Evolutionary conservation across 2,797 vertebrate species (phyloP).

Genomic region (Falco naumanni): DNA sequence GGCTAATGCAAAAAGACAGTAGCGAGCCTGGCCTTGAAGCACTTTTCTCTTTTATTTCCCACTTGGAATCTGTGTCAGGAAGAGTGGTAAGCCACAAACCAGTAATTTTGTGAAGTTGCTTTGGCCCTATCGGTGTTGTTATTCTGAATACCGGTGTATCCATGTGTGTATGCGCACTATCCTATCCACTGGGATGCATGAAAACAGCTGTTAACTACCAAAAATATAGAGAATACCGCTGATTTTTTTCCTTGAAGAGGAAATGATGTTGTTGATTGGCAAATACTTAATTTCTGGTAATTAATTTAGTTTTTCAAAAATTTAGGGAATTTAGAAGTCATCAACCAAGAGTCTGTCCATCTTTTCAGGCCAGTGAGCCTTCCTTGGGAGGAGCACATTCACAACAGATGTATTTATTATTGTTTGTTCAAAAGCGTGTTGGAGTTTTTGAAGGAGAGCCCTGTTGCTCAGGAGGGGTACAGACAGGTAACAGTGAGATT

Average conservation of each 20-base stretch:
- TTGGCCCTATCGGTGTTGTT: not conserved
- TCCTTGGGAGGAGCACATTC: not conserved
- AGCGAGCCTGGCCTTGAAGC: not conserved
- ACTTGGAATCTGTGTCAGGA: not conserved
- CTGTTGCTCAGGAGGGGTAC: not conserved
- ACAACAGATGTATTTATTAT: not conserved
- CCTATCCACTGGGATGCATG: not conserved
- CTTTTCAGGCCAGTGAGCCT: not conserved
- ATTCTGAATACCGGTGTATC: not conserved
- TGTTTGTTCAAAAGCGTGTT: not conserved
- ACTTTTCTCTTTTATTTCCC: not conserved
- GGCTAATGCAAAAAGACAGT: not conserved
- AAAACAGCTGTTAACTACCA: not conserved
- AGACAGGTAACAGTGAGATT: not conserved
- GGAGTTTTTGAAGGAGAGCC: not conserved
- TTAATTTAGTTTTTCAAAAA: not conserved
- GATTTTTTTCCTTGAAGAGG: not conserved
- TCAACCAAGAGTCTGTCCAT: not conserved
- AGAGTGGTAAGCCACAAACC: not conserved
- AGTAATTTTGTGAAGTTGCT: not conserved
- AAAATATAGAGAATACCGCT: not conserved
- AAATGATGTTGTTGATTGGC: not conserved
- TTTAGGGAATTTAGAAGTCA: not conserved
- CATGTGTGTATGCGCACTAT: fast-evolving
- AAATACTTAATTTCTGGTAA: not conserved